A percentile compares a stretch with the other conserved stretches of the same genome.
Conservation (phyloP, 2,113 vertebrate species). For the Brachyhypopomus gauderio region DNA sequence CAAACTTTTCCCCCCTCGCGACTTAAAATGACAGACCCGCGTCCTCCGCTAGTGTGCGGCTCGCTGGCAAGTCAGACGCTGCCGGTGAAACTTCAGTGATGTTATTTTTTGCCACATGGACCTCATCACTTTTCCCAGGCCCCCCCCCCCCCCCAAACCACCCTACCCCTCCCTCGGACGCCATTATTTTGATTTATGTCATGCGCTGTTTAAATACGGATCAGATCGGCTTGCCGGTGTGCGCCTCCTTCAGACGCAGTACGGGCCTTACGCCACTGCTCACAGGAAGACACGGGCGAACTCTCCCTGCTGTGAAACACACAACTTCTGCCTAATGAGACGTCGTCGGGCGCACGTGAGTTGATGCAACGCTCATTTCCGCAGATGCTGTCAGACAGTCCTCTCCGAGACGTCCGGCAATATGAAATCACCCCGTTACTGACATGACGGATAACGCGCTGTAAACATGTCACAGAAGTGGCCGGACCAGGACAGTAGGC, state of each 20-base stretch:
- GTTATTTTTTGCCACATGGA: conserved; percentile 38
- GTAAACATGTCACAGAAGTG: no score
- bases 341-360: neutral
- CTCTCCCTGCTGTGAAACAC: neutral
- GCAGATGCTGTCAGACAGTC: neutral
- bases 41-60: conserved; percentile 18
- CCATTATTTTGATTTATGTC: conserved; percentile 27
- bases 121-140: conserved; percentile 5
- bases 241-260: no score
- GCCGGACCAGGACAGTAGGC: no score
- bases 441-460: no score
- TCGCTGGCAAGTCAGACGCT: conserved; percentile 5
- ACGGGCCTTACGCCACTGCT: no score
- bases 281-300: no score
- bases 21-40: conserved; percentile 35
- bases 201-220: neutral
- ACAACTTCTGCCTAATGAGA: neutral
- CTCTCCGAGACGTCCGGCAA: neutral
- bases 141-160: neutral
- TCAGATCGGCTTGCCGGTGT: neutral
- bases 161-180: neutral
- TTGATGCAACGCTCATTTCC: conserved; percentile 6
- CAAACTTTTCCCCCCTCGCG: conserved; percentile 24
- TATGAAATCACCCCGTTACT: conserved; percentile 31
- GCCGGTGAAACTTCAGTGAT: conserved; percentile 12